Conservation (phyloP, 1,140 invertebrate species). For the Holotrichia oblita region DNA sequence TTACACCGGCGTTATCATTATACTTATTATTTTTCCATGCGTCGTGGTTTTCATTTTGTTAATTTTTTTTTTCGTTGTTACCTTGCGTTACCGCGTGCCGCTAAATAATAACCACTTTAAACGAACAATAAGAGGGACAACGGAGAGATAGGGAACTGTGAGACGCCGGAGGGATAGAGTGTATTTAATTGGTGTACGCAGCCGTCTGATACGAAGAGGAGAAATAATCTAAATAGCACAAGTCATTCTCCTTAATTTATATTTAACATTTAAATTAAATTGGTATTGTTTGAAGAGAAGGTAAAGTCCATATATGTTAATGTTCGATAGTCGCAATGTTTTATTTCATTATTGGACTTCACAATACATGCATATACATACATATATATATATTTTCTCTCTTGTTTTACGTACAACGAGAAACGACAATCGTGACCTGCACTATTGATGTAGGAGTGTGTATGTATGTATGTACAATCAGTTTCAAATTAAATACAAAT, state of each 20-base stretch:
- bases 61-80: background rate
- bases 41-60: too few species aligned
- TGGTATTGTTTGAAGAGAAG: constrained; percentile 30
- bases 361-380: too few species aligned
- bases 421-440: too few species aligned
- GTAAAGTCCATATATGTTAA: constrained; percentile 36
- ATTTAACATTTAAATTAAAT: constrained; percentile 43
- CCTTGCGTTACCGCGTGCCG: constrained; percentile 8
- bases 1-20: too few species aligned
- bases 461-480: too few species aligned
- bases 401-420: too few species aligned
- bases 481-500: too few species aligned
- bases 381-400: too few species aligned
- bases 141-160: background rate
- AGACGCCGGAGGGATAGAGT: constrained; percentile 14
- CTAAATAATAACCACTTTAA: constrained; percentile 35
- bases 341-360: constrained; percentile 23
- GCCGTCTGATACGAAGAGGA: constrained; percentile 19
- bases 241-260: constrained; percentile 44
- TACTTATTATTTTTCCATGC: too few species aligned
- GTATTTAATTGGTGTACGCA: constrained; percentile 17
- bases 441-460: too few species aligned
- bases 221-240: constrained; percentile 39
- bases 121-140: constrained; percentile 18
- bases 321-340: constrained; percentile 13